Evolutionary conservation across 2,888 invertebrate genomes (phyloP).

Genomic region (Lepas anatifera): DNA sequence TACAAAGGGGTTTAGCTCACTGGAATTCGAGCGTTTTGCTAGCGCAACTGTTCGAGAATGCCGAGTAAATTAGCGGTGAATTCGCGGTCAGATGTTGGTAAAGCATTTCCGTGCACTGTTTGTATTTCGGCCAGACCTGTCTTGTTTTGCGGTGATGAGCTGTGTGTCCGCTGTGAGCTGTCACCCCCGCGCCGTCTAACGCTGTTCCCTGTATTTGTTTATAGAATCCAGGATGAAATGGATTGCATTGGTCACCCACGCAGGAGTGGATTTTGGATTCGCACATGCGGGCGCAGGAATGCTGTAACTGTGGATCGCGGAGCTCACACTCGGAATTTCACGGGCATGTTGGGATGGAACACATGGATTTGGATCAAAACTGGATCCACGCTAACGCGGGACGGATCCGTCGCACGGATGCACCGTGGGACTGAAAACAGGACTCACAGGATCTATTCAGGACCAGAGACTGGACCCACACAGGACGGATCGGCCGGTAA

Average conservation of each 20-base stretch:
- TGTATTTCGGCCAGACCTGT: no score
- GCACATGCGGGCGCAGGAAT: no score
- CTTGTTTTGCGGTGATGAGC: no score
- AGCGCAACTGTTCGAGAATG: no score
- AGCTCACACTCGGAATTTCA: not conserved
- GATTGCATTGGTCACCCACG: not conserved
- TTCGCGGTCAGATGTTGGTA: no score
- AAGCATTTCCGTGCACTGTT: no score
- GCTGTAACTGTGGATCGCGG: no score
- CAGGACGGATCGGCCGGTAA: no score
- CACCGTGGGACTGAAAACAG: no score
- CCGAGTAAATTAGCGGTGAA: no score
- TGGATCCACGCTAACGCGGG: not conserved
- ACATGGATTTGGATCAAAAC: not conserved
- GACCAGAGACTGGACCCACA: not conserved
- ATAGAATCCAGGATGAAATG: conserved; percentile 7
- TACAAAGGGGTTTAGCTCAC: no score
- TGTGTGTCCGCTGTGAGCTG: not conserved
- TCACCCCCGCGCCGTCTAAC: not conserved
- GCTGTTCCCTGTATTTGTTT: conserved; percentile 3
- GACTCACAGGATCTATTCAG: not conserved
- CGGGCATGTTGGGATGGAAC: not conserved
- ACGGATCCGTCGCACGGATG: not conserved
- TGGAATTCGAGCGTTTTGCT: no score
- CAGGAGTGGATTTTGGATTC: conserved; percentile 9